Evolutionary conservation across 1,140 invertebrate genomes (phyloP), one percentile per base, ranked within the genome.

Genomic region (Eriosoma lanigerum): DNA sequence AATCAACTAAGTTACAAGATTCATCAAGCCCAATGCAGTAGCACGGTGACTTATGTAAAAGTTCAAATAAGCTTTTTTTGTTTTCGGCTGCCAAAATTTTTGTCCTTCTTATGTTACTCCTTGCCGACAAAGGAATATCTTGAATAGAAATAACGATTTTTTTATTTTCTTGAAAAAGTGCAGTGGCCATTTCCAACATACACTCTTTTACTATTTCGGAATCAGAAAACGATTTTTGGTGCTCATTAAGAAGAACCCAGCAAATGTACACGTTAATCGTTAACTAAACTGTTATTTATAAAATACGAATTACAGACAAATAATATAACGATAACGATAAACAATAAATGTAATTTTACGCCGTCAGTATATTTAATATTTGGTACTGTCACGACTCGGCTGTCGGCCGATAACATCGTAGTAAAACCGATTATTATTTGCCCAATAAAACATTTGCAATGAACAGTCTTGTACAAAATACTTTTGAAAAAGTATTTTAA

Each of bases 1-100:
- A 83, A 75, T 84, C 83, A 70, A 82, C 83, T 83, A 83, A 82
- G 82, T 84, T 82, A 56, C 83, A 83, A 81, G 82, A 84, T 83
- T 84, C 82, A 81, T 84, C 84, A 56, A 83, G 81, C 66, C 83
- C 84, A 81, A 84, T 32, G 1, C 3, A 3, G 8, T 38, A 38
- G 32, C 32, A 68, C 1, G 29, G 64, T 32, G 26, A 6, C 44
- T 68, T 68, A 2, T 32, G 32, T 44, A 68, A 32, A 68, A 68
- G 32, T 32, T 68, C 24, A 68, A 68, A n/a, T 46, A 68, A 68
- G 15, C 64, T 68, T 13, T 68, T 68, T 68, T 68, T 68, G 64
- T 68, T 68, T 12, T 68, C 29, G 26, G 4, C 19, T 13, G 64
- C 64, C 64, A 68, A 68, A 68, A 68, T 68, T n/a, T 68, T 46